Conservation (phyloP, 2,888 invertebrate genomes). For the Acrocyrtus sp. region DNA sequence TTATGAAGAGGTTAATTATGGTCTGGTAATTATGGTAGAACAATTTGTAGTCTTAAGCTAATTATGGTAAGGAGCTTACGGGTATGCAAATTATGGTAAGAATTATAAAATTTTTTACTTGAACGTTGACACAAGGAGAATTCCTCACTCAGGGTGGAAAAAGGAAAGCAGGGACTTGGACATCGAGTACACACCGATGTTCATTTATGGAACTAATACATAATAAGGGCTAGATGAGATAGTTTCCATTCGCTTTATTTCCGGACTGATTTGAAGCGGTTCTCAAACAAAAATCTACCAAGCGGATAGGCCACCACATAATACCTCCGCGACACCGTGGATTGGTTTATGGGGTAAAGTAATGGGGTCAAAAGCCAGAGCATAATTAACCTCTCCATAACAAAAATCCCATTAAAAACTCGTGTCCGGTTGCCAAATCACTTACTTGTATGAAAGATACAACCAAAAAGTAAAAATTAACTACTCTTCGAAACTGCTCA, state of each 20-base stretch:
- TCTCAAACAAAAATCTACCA: slow-evolving; percentile 71
- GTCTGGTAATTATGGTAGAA: too few species aligned
- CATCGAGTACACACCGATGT: too few species aligned
- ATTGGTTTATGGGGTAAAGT: slow-evolving; percentile 99
- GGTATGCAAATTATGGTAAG: too few species aligned
- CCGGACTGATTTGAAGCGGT: slow-evolving; percentile 53
- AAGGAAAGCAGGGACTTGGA: too few species aligned
- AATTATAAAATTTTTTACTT: too few species aligned
- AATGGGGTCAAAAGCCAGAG: too few species aligned
- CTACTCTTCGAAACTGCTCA: slow-evolving; percentile 85
- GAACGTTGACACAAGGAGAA: too few species aligned
- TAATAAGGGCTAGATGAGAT: slow-evolving; percentile 50
- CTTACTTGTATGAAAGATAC: slow-evolving; percentile 77
- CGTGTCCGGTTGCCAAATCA: slow-evolving; percentile 10
- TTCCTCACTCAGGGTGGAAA: too few species aligned
- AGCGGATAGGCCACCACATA: slow-evolving; percentile 99
- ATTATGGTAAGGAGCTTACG: too few species aligned
- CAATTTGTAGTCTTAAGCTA: too few species aligned
- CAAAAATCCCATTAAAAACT: background rate
- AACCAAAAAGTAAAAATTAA: slow-evolving; percentile 85
- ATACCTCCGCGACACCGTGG: slow-evolving; percentile 99
- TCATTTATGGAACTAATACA: slow-evolving; percentile 52
- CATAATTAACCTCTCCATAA: too few species aligned
- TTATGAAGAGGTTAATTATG: too few species aligned
- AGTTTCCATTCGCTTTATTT: slow-evolving; percentile 41